Base-by-base conservation (phyloP, 2,113 vertebrate genomes). In the Pangasianodon hypophthalmus region DNA sequence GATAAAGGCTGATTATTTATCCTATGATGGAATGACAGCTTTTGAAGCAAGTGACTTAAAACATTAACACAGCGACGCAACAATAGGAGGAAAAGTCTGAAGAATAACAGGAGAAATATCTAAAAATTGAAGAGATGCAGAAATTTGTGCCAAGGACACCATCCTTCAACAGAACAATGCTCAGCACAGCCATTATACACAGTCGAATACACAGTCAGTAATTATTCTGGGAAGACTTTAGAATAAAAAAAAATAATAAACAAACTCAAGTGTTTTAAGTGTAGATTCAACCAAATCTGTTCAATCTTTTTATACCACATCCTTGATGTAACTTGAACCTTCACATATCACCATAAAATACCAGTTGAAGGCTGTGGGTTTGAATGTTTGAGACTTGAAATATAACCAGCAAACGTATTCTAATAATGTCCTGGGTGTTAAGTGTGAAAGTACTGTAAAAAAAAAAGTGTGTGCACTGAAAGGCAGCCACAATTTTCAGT, bases 401-500 rank as follows among this genome's bases (percentile, higher is more conserved):
- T n/a, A 56, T 10, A 21, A 56, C n/a, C 52, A 24, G 11, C 32
- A 24, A 83, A 83, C n/a, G 8, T 37, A 83, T 41, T 60, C 26
- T 60, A 9, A 44, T 26, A 60, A 84, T 60, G 21, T 26, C 52
- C 32, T 56, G 50, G 52, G 16, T 52, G 32, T 54, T 32, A 9
- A 32, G 87, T 71, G 44, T 52, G 62, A 50, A 13, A 84, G 54
- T 6, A 32, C 8, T 44, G 1, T n/a, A 37, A 37, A 37, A 37
- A 13, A 56, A 80, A 71, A 26, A 52, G 26, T 32, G 37, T 11
- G 14, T 56, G 48, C 48, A 6, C 26, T 84, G 85, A 91, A 82
- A 81, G 44, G 32, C 71, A 89, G 83, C 44, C 79, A 60, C 86
- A 18, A 18, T 90, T 79, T 82, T 88, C 77, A 86, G 79, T 88